Percentiles rank a stretch among this genome's conserved stretches.
Evolutionary conservation across 2,113 vertebrate genomes (phyloP).

Genomic region (Aegotheles bennettii): DNA sequence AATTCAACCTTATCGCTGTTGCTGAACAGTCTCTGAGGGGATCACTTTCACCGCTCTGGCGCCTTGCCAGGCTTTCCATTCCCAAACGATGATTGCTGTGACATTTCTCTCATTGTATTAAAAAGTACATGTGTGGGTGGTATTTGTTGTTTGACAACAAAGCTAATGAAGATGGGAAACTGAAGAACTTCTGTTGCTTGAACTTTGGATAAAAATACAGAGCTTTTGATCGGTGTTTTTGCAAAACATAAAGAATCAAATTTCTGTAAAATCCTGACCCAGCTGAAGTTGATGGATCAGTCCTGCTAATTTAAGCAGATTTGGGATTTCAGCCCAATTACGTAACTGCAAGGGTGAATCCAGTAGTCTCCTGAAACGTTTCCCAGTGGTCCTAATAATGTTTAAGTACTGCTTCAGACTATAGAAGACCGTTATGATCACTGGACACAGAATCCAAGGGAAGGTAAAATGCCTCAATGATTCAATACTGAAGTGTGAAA

Average conservation of each 20-base stretch:
- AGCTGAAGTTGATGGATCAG: neutral
- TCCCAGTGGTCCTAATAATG: neutral
- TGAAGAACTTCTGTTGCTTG: conserved; percentile 22
- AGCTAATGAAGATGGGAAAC: conserved; percentile 48
- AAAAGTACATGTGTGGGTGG: conserved; percentile 36
- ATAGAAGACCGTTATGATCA: neutral
- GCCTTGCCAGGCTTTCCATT: neutral
- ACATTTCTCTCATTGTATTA: conserved; percentile 42
- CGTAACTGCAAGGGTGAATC: neutral
- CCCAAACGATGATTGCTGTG: neutral
- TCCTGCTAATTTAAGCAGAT: neutral
- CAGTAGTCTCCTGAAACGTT: neutral
- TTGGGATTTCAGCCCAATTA: neutral
- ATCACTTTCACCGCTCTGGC: neutral
- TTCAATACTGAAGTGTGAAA: neutral
- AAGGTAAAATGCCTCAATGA: neutral
- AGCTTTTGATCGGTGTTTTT: neutral
- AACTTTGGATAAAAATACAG: neutral
- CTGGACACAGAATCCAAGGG: neutral
- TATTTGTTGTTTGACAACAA: conserved; percentile 51
- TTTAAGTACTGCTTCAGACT: neutral
- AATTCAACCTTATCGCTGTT: neutral
- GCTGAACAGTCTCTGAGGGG: neutral
- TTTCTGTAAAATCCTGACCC: neutral
- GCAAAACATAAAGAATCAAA: neutral